Conservation (phyloP, 2,113 vertebrate species). For the Barbus barbus region DNA sequence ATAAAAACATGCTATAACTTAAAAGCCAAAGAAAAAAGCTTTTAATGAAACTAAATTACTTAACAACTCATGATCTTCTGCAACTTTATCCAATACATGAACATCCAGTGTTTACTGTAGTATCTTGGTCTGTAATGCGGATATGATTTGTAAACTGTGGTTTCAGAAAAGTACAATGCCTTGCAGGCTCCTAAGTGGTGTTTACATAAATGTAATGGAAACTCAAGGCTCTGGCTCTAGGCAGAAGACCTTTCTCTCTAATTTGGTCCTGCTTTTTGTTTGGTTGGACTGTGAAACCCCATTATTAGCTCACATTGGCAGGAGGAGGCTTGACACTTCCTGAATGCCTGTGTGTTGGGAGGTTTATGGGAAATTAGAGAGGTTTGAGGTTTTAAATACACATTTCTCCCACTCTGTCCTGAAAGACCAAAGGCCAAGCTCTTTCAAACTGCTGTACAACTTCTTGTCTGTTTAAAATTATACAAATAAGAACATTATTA, state of each 20-base stretch:
- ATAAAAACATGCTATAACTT: no score
- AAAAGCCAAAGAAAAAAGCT: no score
- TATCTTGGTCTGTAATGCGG: no score
- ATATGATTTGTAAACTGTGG: not conserved
- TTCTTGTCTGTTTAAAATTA: not conserved
- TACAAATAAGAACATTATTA: not conserved
- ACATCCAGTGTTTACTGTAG: not conserved
- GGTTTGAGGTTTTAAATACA: conserved; percentile 56
- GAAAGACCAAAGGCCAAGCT: not conserved
- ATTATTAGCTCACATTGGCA: conserved; percentile 60
- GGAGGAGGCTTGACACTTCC: conserved; percentile 63
- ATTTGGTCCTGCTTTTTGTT: conserved; percentile 40
- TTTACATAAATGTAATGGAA: conserved; percentile 31
- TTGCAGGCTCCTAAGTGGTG: not conserved
- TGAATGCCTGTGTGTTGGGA: conserved; percentile 69
- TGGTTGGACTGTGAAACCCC: conserved; percentile 48
- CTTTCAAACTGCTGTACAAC: not conserved
- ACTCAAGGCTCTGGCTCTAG: conserved; percentile 35
- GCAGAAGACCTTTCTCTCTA: conserved; percentile 10
- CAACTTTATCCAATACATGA: not conserved
- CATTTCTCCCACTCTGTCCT: conserved; percentile 36
- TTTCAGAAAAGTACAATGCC: not conserved
- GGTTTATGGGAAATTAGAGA: conserved; percentile 64
- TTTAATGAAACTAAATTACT: no score
- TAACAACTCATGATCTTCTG: no score